Evolutionary conservation across 2,797 vertebrate genomes (phyloP).

Genomic region (Tapirus indicus): DNA sequence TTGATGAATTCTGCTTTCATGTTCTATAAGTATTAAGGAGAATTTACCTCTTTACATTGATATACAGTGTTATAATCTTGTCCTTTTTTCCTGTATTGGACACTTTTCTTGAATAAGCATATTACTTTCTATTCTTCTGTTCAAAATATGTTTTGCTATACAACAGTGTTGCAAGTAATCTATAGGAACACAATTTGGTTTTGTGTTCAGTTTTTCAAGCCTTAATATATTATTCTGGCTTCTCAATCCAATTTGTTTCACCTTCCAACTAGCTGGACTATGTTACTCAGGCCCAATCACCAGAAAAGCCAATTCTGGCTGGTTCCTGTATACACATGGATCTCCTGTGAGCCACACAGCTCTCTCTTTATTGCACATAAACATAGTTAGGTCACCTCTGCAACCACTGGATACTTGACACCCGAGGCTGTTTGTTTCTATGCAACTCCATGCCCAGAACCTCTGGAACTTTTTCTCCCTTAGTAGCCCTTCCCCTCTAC

Average conservation of each 20-base stretch:
- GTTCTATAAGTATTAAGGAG: not conserved
- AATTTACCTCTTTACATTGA: slow-evolving; percentile 18
- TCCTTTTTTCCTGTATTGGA: not conserved
- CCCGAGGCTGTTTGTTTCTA: slow-evolving; percentile 17
- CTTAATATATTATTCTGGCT: not conserved
- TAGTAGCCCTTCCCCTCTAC: not conserved
- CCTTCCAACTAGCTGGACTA: not conserved
- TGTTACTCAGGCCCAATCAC: not conserved
- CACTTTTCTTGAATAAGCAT: not conserved
- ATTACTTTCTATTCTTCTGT: slow-evolving; percentile 28
- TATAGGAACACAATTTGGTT: not conserved
- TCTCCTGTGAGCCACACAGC: not conserved
- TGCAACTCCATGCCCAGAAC: slow-evolving; percentile 39
- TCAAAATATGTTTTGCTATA: slow-evolving; percentile 7
- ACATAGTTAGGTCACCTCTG: slow-evolving; percentile 40
- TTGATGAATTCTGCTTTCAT: not conserved
- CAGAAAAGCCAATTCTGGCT: slow-evolving; percentile 15
- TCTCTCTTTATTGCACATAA: not conserved
- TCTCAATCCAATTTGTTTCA: not conserved
- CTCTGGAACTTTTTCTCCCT: slow-evolving; percentile 23
- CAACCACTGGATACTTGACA: slow-evolving; percentile 42
- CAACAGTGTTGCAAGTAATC: not conserved
- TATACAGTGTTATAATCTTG: not conserved
- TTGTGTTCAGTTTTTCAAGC: slow-evolving; percentile 33
- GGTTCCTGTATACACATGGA: not conserved